A percentile compares a stretch with the other conserved stretches of the same genome.
These are phyloP conservation scores for Folsomia candida DNA, from an alignment of 2,888 invertebrate species.

Conservation along the genomic window DNA sequence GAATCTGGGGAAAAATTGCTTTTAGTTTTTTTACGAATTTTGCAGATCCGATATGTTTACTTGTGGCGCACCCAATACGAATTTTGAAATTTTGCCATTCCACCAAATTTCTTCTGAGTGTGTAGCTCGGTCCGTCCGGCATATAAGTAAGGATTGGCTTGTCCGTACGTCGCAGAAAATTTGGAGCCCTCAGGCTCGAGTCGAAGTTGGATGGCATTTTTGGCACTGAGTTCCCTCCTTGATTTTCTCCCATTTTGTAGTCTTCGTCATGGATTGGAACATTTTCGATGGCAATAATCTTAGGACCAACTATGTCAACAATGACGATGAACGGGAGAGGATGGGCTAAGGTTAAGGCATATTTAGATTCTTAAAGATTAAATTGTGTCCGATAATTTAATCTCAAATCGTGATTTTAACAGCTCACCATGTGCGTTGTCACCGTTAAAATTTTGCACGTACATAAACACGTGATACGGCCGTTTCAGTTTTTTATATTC, in stretches of 20 bases:
- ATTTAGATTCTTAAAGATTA: too few relatives aligned
- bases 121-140: constrained; percentile 35
- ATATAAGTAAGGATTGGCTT: constrained; percentile 34
- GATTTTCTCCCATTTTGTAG: not conserved
- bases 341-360: too few relatives aligned
- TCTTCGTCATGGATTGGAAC: not conserved
- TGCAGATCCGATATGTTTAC: too few relatives aligned
- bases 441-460: not conserved
- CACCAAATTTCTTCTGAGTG: constrained; percentile 29
- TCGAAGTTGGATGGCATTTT: constrained; percentile 12
- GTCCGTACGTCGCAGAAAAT: not conserved
- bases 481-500: not conserved
- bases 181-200: not conserved
- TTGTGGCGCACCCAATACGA: constrained; percentile 42
- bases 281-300: not conserved
- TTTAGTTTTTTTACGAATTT: not conserved
- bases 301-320: not conserved
- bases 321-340: not conserved
- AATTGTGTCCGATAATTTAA: too few relatives aligned
- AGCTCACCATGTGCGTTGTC: constrained; percentile 1
- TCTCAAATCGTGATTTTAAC: too few relatives aligned
- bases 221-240: constrained; percentile 6
- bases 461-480: not conserved
- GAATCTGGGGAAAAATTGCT: not conserved
- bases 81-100: constrained; percentile 48